Percentiles rank a stretch among this genome's conserved stretches.
Evolutionary conservation across 1,140 invertebrate species (phyloP).

Genomic region (Heliconius hermathena): DNA sequence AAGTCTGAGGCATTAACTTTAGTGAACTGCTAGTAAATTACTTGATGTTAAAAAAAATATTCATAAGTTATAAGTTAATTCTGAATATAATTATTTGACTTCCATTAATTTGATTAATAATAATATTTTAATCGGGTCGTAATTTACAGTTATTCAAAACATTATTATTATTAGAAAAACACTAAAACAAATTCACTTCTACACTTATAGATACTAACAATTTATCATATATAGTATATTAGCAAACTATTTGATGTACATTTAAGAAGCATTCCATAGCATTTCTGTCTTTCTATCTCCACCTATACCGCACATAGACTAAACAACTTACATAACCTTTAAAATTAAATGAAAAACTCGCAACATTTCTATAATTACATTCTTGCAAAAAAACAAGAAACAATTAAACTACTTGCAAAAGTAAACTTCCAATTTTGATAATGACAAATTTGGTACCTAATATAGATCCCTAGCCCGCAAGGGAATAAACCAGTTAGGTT

Average conservation of each 20-base stretch:
- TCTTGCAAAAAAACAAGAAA: neutral
- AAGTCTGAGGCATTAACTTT: too few relatives aligned
- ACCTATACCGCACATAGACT: neutral
- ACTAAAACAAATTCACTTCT: neutral
- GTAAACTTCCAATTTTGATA: neutral
- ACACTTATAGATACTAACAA: neutral
- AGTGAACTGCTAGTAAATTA: too few relatives aligned
- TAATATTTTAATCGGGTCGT: neutral
- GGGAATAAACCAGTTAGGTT: conserved; percentile 63
- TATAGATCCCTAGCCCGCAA: conserved; percentile 62
- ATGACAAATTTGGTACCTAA: conserved; percentile 41
- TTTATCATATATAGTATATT: neutral
- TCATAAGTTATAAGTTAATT: too few relatives aligned
- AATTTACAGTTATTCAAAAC: neutral
- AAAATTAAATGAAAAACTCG: neutral
- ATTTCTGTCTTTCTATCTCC: neutral
- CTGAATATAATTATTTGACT: too few relatives aligned
- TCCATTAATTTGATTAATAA: neutral
- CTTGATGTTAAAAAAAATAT: too few relatives aligned
- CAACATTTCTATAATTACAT: neutral
- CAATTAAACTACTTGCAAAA: neutral
- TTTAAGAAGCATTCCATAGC: neutral
- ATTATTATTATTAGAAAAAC: neutral
- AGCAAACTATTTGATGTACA: neutral
- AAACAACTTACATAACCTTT: neutral